Percentiles rank a stretch among this genome's conserved stretches.
Evolutionary conservation across 2,888 invertebrate species (phyloP).

Genomic region (Cataglyphis altisquamis): DNA sequence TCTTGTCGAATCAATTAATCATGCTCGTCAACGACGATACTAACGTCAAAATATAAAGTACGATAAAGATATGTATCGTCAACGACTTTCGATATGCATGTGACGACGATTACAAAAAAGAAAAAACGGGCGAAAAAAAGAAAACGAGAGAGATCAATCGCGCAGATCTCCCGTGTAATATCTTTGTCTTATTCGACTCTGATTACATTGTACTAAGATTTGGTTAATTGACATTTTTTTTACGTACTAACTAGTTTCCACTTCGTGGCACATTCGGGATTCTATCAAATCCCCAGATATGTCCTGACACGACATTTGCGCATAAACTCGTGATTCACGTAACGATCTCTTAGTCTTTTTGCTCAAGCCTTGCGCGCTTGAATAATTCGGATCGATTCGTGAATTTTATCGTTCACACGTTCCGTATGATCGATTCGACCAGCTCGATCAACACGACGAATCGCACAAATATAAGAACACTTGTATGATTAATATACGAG

Average conservation of each 20-base stretch:
- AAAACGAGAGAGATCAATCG: constrained; percentile 61
- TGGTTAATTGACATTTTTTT: constrained; percentile 79
- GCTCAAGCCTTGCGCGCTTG: neutral
- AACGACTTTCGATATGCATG: neutral
- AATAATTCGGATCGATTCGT: neutral
- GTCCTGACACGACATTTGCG: constrained; percentile 3
- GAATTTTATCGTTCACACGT: neutral
- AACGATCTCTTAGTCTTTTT: neutral
- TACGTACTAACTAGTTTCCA: constrained; percentile 78
- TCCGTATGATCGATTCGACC: neutral
- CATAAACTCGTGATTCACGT: neutral
- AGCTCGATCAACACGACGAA: neutral
- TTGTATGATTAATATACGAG: neutral
- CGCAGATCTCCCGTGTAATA: constrained; percentile 58
- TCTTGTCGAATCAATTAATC: constrained; percentile 9
- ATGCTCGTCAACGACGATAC: neutral
- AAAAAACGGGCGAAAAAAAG: neutral
- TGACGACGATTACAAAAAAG: neutral
- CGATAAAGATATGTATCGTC: neutral
- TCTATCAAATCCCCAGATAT: constrained; percentile 30
- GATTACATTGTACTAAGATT: constrained; percentile 84
- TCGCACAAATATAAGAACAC: too few species aligned
- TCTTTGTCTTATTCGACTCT: constrained; percentile 75
- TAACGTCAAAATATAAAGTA: neutral
- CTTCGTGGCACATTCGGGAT: constrained; percentile 77